These are phyloP conservation scores for Pogonognathellus flavescens DNA, from an alignment of 1,140 invertebrate genomes.

Conservation along the genomic window DNA sequence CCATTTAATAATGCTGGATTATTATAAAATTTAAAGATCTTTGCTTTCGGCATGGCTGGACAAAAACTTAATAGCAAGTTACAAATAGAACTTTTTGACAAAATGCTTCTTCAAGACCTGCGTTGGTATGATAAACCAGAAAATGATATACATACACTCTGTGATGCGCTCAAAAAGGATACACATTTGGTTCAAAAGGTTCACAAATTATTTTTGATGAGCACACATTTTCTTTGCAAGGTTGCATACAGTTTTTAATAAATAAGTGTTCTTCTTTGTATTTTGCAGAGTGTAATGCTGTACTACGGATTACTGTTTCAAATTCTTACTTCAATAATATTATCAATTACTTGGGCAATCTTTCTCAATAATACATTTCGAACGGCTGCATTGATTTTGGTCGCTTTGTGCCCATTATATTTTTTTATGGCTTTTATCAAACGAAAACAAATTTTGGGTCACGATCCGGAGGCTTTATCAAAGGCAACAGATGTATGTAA, in stretches of 20 bases:
- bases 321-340: background rate
- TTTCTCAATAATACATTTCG: background rate
- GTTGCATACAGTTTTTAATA: background rate
- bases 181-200: background rate
- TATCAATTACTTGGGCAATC: background rate
- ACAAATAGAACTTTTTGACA: slow-evolving; percentile 75
- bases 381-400: background rate
- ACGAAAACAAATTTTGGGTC: background rate
- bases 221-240: no score
- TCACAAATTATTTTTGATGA: background rate
- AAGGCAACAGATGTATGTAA: no score
- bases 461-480: background rate
- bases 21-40: background rate
- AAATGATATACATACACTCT: slow-evolving; percentile 83
- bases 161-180: background rate
- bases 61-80: background rate
- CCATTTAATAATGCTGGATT: background rate
- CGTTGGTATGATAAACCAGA: slow-evolving; percentile 83
- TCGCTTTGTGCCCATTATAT: background rate
- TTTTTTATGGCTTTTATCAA: background rate
- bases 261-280: background rate
- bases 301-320: background rate
- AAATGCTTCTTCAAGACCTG: slow-evolving; percentile 85
- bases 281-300: slow-evolving; percentile 20
- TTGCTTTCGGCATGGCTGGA: slow-evolving; percentile 2